These are phyloP conservation scores for Podiceps cristatus DNA, from an alignment of 2,113 vertebrate genomes.

Conservation along the genomic window DNA sequence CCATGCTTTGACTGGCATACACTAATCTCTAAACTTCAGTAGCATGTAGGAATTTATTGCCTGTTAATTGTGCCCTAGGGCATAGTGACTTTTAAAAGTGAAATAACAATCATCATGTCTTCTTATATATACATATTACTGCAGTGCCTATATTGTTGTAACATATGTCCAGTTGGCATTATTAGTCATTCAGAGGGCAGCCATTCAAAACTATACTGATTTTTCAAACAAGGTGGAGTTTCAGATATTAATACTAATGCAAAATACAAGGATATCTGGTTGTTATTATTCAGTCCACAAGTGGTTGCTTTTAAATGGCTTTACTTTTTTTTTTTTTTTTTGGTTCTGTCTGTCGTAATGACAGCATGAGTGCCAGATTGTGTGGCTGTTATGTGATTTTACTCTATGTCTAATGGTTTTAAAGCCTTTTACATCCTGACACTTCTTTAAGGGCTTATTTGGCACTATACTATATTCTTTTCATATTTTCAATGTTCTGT, in stretches of 20 bases:
- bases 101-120: conserved; percentile 25
- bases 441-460: background rate
- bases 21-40: conserved; percentile 21
- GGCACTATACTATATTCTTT: background rate
- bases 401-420: background rate
- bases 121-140: background rate
- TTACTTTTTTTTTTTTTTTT: background rate
- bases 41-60: conserved; percentile 44
- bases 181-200: background rate
- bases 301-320: background rate
- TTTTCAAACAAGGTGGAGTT: background rate
- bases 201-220: background rate
- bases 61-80: conserved; percentile 46
- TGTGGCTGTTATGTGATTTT: background rate
- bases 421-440: background rate
- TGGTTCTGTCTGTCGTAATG: background rate
- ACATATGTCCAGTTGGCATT: background rate
- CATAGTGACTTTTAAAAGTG: conserved; percentile 1
- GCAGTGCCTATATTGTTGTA: background rate
- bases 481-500: background rate
- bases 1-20: conserved; percentile 12
- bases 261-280: background rate
- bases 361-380: background rate
- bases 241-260: background rate
- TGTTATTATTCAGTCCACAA: background rate